Percentiles rank a stretch among this genome's conserved stretches.
phyloP scores from a whole-genome alignment of 2,113 vertebrate species.

The Tragelaphus buxtoni region DNA sequence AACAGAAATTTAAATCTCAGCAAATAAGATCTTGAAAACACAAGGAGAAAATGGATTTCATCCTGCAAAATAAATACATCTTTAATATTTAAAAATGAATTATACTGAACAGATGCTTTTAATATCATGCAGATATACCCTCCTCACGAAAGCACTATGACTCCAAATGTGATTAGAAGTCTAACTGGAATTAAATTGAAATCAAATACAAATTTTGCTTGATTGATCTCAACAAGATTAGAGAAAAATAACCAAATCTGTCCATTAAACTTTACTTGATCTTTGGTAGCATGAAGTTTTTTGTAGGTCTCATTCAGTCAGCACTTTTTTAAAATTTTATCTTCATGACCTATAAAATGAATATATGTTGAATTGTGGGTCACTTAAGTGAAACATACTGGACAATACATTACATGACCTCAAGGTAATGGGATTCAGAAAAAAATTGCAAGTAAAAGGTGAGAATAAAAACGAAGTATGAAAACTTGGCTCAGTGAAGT shows the following conservation, averaged over 20 bases:
- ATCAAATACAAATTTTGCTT: slow-evolving; percentile 18
- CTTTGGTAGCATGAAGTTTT: slow-evolving; percentile 2
- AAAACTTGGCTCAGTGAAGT: slow-evolving; percentile 4
- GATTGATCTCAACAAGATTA: slow-evolving; percentile 22
- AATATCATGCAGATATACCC: neutral
- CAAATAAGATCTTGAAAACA: slow-evolving; percentile 19
- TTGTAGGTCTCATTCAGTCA: neutral
- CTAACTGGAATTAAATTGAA: slow-evolving; percentile 49
- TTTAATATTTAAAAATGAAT: slow-evolving; percentile 42
- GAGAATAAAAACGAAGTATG: slow-evolving; percentile 36
- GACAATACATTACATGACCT: slow-evolving; percentile 23
- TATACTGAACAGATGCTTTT: slow-evolving; percentile 4
- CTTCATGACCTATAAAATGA: neutral
- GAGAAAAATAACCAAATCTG: neutral
- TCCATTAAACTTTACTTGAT: slow-evolving; percentile 28
- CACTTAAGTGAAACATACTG: slow-evolving; percentile 27
- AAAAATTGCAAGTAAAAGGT: slow-evolving; percentile 40
- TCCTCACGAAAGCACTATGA: neutral
- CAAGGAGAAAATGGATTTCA: neutral
- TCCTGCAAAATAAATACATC: neutral
- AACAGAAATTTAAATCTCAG: neutral
- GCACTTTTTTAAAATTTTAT: slow-evolving; percentile 29
- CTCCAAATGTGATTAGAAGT: slow-evolving; percentile 24
- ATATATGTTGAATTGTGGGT: neutral
- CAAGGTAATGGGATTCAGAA: slow-evolving; percentile 26